Evolutionary conservation across 2,113 vertebrate genomes (phyloP), one percentile per base, ranked within the genome.

Genomic region (Trematocara macrostoma): DNA sequence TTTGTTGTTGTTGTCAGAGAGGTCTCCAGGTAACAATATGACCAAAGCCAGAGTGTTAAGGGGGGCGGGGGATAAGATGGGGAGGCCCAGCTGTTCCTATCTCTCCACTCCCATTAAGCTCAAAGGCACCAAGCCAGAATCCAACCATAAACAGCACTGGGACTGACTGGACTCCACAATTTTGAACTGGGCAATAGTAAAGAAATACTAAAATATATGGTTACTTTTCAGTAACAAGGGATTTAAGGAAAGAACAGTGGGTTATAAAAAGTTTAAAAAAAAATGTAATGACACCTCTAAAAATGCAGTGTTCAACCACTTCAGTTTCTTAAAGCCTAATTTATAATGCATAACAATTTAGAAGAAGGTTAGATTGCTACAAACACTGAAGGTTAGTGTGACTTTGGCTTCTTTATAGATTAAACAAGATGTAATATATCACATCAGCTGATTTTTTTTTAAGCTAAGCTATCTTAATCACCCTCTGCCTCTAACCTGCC

Each of bases 81-180:
- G 11, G 40, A 86, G 89, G 87, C 83, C 89, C 93, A 94, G 92
- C 93, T 95, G 95, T 93, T 94, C 88, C 90, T 87, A 82, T 87
- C 87, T 87, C 90, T 92, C 89, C 82, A 78, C 84, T 90, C 90
- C 84, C 86, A 88, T 85, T 83, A 88, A 91, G 85, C 81, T 85
- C 67, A 71, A 61, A 87, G 91, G 90, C 91, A 79, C 26, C 9
- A 3, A 45, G 87, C 89, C 94, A 95, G 71, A 35, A 82, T 6
- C 31, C 26, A 51, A 34, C 49, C 42, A 80, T 84, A 74, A 79
- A 82, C 53, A 57, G 59, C 18, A 86, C 64, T 5, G 45, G 26
- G 64, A 71, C 14, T 11, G 57, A 57, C 84, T 16, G 67, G 74
- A 64, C 31, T 69, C 20, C 0, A 67, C 38, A 11, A 8, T 29